These are phyloP conservation scores for Cheirogaleus major DNA, from an alignment of 2,797 vertebrate genomes.

Conservation along the genomic window DNA sequence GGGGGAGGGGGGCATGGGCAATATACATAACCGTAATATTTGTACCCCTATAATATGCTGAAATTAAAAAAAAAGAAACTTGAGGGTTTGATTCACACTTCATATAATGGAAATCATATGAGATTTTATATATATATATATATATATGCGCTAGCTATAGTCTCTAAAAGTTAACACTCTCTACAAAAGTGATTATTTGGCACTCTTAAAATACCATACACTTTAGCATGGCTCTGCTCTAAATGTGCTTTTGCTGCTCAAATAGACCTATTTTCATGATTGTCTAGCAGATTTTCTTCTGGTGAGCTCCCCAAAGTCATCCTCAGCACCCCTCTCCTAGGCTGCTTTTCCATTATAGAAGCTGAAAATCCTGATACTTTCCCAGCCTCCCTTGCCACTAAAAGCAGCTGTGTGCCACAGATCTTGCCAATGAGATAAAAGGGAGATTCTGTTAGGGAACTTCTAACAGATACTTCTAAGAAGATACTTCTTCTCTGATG, in stretches of 20 bases:
- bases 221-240: neutral
- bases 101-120: constrained; percentile 3
- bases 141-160: neutral
- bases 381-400: neutral
- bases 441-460: neutral
- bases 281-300: neutral
- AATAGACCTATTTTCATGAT: neutral
- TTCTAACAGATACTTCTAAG: constrained; percentile 1
- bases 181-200: neutral
- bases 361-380: neutral
- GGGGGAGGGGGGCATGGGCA: too few relatives aligned
- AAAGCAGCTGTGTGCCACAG: neutral
- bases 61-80: neutral
- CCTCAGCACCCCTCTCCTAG: neutral
- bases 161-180: neutral
- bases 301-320: neutral
- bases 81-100: neutral
- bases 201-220: neutral
- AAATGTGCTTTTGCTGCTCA: constrained; percentile 42
- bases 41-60: too few relatives aligned
- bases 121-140: neutral
- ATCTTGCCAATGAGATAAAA: constrained; percentile 4
- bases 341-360: neutral
- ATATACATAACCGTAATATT: too few relatives aligned
- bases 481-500: constrained; percentile 15